A percentile compares a stretch with the other conserved stretches of the same genome.
These are phyloP conservation scores for Diaperis boleti DNA, from an alignment of 2,888 invertebrate genomes.

Conservation along the genomic window DNA sequence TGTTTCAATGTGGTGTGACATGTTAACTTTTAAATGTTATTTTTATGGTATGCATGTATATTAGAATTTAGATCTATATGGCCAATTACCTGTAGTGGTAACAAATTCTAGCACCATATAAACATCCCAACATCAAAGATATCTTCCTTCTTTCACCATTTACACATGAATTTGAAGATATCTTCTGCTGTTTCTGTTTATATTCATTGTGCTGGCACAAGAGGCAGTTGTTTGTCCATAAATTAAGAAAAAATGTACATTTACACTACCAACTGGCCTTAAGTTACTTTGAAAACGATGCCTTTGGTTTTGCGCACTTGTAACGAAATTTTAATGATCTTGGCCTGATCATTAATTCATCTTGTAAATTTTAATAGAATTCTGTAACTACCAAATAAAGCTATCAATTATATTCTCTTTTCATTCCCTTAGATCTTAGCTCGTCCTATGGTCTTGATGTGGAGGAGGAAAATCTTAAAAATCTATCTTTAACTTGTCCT, in stretches of 20 bases:
- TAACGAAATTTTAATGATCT: slow-evolving; percentile 43
- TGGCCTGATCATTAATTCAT: slow-evolving; percentile 40
- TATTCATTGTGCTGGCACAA: slow-evolving; percentile 39
- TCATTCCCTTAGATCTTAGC: background rate
- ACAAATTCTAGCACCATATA: slow-evolving; percentile 50
- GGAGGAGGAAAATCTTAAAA: too few species aligned
- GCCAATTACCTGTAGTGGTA: slow-evolving; percentile 48
- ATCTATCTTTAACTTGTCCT: too few species aligned
- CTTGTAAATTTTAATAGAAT: slow-evolving; percentile 42
- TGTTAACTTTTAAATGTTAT: slow-evolving; percentile 50
- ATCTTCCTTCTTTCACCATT: slow-evolving; percentile 34
- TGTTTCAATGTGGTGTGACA: slow-evolving; percentile 52
- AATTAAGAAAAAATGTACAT: slow-evolving; percentile 36
- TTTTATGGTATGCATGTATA: slow-evolving; percentile 52
- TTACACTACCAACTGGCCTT: slow-evolving; percentile 41
- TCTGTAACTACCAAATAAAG: slow-evolving; percentile 44
- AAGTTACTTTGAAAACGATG: slow-evolving; percentile 36
- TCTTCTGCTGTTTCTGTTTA: slow-evolving; percentile 28
- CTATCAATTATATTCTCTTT: slow-evolving; percentile 35
- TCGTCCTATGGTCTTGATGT: too few species aligned
- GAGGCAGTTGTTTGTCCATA: slow-evolving; percentile 38
- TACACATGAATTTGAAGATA: slow-evolving; percentile 26
- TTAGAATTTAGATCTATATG: slow-evolving; percentile 50
- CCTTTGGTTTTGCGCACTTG: slow-evolving; percentile 40
- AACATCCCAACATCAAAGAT: slow-evolving; percentile 50